Conservation (phyloP, 2,888 invertebrate species). For the Antheraea assamensis region DNA sequence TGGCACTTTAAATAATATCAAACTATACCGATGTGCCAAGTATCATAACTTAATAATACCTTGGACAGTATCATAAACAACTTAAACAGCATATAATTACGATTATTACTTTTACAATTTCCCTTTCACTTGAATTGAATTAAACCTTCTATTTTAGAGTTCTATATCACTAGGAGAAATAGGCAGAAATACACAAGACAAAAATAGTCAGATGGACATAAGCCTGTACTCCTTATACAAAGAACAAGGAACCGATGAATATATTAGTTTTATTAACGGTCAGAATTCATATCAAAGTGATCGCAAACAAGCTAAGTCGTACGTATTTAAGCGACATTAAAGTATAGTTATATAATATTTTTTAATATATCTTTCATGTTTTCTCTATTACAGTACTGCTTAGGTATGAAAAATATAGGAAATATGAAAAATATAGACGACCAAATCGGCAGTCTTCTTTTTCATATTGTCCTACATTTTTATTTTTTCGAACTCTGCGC, state of each 20-base stretch:
- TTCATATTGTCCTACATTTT: too few relatives aligned
- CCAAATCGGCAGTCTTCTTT: too few relatives aligned
- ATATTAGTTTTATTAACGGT: constrained; percentile 46
- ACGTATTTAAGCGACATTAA: neutral
- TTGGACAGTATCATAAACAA: neutral
- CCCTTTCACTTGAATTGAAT: neutral
- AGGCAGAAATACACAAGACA: constrained; percentile 39
- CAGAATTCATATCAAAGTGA: constrained; percentile 43
- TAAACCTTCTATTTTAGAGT: constrained; percentile 40
- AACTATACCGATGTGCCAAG: too few relatives aligned
- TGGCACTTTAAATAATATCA: too few relatives aligned
- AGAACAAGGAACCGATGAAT: constrained; percentile 53
- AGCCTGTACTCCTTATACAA: constrained; percentile 68
- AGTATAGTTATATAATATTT: neutral
- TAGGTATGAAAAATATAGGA: too few relatives aligned
- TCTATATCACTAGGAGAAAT: constrained; percentile 47
- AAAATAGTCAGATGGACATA: constrained; percentile 43
- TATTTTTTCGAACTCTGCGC: too few relatives aligned
- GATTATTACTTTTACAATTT: neutral
- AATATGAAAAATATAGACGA: too few relatives aligned
- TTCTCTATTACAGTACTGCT: too few relatives aligned
- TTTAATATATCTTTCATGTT: too few relatives aligned
- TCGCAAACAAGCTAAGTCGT: constrained; percentile 38
- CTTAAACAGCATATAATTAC: neutral
- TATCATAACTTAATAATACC: neutral